Evolutionary conservation across 1,140 invertebrate genomes (phyloP), one percentile per base, ranked within the genome.

Genomic region (Drosophila littoralis): DNA sequence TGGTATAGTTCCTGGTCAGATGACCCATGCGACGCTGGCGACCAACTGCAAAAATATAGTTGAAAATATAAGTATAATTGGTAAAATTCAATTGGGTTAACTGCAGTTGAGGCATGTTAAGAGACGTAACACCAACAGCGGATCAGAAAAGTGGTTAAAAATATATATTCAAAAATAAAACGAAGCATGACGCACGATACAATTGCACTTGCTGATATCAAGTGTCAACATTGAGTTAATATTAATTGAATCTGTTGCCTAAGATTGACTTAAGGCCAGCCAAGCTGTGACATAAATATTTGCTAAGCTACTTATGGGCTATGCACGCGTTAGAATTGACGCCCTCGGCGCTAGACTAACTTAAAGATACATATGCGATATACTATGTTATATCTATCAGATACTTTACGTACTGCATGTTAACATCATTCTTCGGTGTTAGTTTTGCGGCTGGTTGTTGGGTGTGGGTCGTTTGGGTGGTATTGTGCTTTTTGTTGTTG

Each of bases 21-120:
- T 92, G 91, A 67, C 91, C 91, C 91, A 92, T 75, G 68, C 91
- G 91, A 78, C 91, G 81, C 79, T 90, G 84, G 66, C 91, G 91
- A 74, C 90, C 91, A 80, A 79, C 91, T 92, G 80, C 2, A 91
- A 88, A 64, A 78, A 64, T 32, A 78, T 7, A 10, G 40, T 43
- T 43, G 38, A 22, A 33, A 72, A 55, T 22, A 28, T 51, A 22
- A 3, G 22, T 22, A 32, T 17, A 35, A 75, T 86, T 75, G 83
- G 64, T 46, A 54, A 17, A 5, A 32, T 10, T 13, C 10, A 35
- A 36, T 9, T 38, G 22, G 40, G 0, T 35, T 12, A n/a, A 32
- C 17, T 17, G 17, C 28, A 12, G 15, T 40, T n/a, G 10, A 15
- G 17, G n/a, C 42, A 4, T 45, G 38, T 60, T 59, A 72, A 61